phyloP scores from a whole-genome alignment of 2,888 invertebrate species.

The Amblyjoppa proteus region DNA sequence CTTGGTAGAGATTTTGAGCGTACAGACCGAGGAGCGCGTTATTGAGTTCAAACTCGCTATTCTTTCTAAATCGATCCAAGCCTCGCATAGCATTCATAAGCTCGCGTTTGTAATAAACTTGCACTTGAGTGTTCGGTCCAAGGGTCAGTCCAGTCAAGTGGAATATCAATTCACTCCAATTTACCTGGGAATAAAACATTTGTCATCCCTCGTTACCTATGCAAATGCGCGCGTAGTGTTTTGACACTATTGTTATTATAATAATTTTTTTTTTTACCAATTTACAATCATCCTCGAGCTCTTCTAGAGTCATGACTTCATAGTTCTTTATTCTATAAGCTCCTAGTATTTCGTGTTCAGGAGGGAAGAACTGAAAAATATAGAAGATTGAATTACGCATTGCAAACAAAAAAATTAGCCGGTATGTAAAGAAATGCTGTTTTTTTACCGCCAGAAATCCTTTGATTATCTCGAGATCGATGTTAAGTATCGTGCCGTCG shows the following conservation, averaged over 20 bases:
- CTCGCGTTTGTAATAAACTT: conserved; percentile 73
- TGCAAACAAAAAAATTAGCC: background rate
- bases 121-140: conserved; percentile 56
- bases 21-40: conserved; percentile 76
- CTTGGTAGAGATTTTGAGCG: conserved; percentile 73
- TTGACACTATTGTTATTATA: background rate
- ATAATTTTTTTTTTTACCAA: conserved; percentile 57
- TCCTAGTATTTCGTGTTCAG: conserved; percentile 69
- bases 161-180: conserved; percentile 73
- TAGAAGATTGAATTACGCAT: background rate
- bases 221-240: too few relatives aligned
- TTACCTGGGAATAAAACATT: conserved; percentile 68
- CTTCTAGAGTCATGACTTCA: conserved; percentile 56
- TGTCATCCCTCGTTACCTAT: background rate
- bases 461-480: conserved; percentile 71
- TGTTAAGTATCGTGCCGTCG: conserved; percentile 59
- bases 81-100: conserved; percentile 64
- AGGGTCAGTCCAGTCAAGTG: conserved; percentile 63
- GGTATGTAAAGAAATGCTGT: background rate
- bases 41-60: conserved; percentile 63
- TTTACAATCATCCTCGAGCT: conserved; percentile 60
- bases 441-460: conserved; percentile 70
- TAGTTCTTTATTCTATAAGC: conserved; percentile 73
- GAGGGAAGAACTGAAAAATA: conserved; percentile 70
- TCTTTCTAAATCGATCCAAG: conserved; percentile 57